A percentile compares a stretch with the other conserved stretches of the same genome.
These are phyloP conservation scores for Nematolebias whitei DNA, from an alignment of 2,113 vertebrate species.

Conservation along the genomic window DNA sequence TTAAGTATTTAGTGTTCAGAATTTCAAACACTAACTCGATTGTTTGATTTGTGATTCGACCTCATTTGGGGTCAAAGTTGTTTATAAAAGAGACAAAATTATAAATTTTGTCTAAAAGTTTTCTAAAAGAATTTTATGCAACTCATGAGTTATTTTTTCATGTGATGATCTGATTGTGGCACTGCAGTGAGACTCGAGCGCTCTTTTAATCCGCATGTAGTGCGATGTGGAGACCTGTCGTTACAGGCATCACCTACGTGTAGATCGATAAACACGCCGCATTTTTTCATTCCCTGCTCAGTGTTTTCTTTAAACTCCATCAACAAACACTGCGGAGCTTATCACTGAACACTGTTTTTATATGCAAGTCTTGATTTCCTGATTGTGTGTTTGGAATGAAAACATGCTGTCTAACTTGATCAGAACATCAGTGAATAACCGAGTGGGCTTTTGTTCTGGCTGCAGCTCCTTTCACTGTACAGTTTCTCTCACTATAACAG, in stretches of 20 bases:
- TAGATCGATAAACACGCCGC: background rate
- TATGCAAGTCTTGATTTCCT: constrained; percentile 57
- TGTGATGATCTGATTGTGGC: background rate
- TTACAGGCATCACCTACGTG: constrained; percentile 18
- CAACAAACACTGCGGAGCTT: constrained; percentile 44
- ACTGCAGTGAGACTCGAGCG: background rate
- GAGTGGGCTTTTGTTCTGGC: constrained; percentile 45
- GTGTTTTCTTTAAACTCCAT: constrained; percentile 28
- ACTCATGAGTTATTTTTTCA: background rate
- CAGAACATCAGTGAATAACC: constrained; percentile 69
- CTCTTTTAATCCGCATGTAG: background rate
- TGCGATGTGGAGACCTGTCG: background rate
- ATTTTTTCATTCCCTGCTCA: constrained; percentile 21
- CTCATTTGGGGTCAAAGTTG: too few relatives aligned
- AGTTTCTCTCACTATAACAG: constrained; percentile 16
- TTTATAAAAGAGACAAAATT: background rate
- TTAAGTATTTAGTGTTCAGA: background rate
- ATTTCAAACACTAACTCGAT: background rate
- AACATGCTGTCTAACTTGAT: constrained; percentile 66
- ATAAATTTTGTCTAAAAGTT: background rate
- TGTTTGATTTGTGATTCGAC: too few relatives aligned
- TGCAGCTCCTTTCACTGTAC: constrained; percentile 22
- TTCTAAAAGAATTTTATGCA: too few relatives aligned
- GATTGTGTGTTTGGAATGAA: constrained; percentile 67
- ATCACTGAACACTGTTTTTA: constrained; percentile 47